Evolutionary conservation across 2,888 invertebrate species (phyloP).

Genomic region (Ormyrus nitidulus): DNA sequence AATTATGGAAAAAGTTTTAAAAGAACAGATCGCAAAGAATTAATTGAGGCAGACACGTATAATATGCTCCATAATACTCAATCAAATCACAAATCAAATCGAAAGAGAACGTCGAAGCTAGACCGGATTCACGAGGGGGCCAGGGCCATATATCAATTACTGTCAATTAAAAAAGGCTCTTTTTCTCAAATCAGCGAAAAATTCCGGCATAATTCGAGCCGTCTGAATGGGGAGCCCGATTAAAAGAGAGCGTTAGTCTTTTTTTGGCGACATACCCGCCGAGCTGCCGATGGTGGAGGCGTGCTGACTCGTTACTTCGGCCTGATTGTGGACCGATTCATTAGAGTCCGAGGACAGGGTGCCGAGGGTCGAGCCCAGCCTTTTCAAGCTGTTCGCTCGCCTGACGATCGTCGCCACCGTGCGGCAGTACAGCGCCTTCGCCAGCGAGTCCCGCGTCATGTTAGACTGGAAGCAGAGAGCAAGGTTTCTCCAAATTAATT

Average conservation of each 20-base stretch:
- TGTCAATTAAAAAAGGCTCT: too few relatives aligned
- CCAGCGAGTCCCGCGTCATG: slow-evolving; percentile 91
- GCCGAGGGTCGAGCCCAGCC: slow-evolving; percentile 87
- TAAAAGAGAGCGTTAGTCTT: not conserved
- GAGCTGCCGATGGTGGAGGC: slow-evolving; percentile 85
- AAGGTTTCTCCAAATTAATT: too few relatives aligned
- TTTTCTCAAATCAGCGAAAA: too few relatives aligned
- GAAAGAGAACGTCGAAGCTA: too few relatives aligned
- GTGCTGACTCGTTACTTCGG: slow-evolving; percentile 89
- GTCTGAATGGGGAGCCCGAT: not conserved
- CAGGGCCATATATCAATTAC: too few relatives aligned
- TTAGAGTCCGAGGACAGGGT: slow-evolving; percentile 94
- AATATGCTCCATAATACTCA: too few relatives aligned
- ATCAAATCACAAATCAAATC: too few relatives aligned
- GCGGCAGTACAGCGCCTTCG: slow-evolving; percentile 94
- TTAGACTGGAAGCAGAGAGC: slow-evolving; percentile 79
- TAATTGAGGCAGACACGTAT: too few relatives aligned
- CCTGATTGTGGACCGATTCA: slow-evolving; percentile 93
- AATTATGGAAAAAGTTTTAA: too few relatives aligned
- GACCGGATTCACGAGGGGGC: too few relatives aligned
- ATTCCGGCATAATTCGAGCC: too few relatives aligned
- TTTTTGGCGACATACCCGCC: slow-evolving; percentile 64
- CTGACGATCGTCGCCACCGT: slow-evolving; percentile 96
- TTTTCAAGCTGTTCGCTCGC: slow-evolving; percentile 93
- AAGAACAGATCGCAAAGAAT: too few relatives aligned